Evolutionary conservation across 1,140 invertebrate species (phyloP).

Genomic region (Neuroterus valhalla): DNA sequence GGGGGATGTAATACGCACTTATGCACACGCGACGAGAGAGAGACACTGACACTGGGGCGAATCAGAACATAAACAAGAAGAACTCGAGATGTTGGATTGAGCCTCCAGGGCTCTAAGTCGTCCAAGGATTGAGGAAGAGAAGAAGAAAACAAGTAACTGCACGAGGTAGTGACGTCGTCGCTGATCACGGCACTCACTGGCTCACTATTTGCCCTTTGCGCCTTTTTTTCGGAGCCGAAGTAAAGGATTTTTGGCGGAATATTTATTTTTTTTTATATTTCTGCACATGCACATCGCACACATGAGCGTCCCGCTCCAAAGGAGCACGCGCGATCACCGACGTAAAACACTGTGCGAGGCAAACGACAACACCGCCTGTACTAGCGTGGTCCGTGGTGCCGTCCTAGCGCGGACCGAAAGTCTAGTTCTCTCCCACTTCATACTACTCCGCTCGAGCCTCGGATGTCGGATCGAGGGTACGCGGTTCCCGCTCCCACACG

Average conservation of each 20-base stretch:
- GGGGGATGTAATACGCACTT: constrained; percentile 30
- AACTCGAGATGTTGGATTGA: not conserved
- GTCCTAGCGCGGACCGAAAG: constrained; percentile 51
- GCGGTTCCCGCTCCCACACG: no score
- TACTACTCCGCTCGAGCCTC: no score
- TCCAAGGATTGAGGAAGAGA: not conserved
- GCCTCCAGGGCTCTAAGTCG: no score
- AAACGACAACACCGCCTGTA: constrained; percentile 49
- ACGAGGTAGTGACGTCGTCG: constrained; percentile 21
- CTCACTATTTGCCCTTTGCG: no score
- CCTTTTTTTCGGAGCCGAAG: not conserved
- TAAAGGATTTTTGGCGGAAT: constrained; percentile 10
- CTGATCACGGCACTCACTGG: constrained; percentile 10
- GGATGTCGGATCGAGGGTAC: no score
- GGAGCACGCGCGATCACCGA: constrained; percentile 49
- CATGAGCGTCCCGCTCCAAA: constrained; percentile 33
- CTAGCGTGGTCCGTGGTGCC: not conserved
- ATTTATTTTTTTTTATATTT: not conserved
- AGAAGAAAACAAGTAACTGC: constrained; percentile 13
- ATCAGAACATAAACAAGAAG: not conserved
- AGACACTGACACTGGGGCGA: constrained; percentile 18
- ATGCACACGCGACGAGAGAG: constrained; percentile 30
- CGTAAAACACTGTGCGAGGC: constrained; percentile 21
- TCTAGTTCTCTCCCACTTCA: constrained; percentile 60
- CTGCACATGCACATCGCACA: constrained; percentile 25